Evolutionary conservation across 2,113 vertebrate genomes (phyloP), one percentile per base, ranked within the genome.

Genomic region (Ctenodactylus gundi): DNA sequence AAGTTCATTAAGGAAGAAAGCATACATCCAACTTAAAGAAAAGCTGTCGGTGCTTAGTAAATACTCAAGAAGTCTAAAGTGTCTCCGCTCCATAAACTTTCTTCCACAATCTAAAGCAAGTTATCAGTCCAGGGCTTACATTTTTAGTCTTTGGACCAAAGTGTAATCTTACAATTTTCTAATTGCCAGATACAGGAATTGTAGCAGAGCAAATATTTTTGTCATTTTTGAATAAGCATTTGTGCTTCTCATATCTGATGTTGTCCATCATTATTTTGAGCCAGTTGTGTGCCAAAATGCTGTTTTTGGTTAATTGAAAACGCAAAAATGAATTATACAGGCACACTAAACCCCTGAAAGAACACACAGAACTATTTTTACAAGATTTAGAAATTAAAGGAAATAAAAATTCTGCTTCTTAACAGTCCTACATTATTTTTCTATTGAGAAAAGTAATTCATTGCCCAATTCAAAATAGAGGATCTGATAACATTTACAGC

Each of bases 321-420:
- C 29, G 95, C 8, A 55, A 97, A 91, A 44, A 96, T 85, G 97
- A 92, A 89, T 96, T 97, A 95, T 84, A 93, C 83, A 90, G 21
- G 8, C 73, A 88, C 91, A 23, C 29, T 53, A 75, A 83, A 31
- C 11, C 18, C 73, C 20, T 84, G 46, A 58, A 81, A 94, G 53
- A 94, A 53, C 8, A 84, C n/a, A 94, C 1, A n/a, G 49, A 73
- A 95, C 78, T 1, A 0, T 78, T 73, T 88, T 67, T 41, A 75
- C 2, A 46, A 67, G 18, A 80, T 80, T 46, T 81, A 77, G 29
- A 92, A 92, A 92, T 64, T 25, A 94, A 36, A 91, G 15, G 8
- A 67, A 89, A 95, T 77, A 73, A 91, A 75, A n/a, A 58, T 80
- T 94, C 5, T 85, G 27, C 20, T 96, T 53, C 89, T 72, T 44